phyloP scores from a whole-genome alignment of 1,140 invertebrate genomes.

The Trichonephila clavipes region DNA sequence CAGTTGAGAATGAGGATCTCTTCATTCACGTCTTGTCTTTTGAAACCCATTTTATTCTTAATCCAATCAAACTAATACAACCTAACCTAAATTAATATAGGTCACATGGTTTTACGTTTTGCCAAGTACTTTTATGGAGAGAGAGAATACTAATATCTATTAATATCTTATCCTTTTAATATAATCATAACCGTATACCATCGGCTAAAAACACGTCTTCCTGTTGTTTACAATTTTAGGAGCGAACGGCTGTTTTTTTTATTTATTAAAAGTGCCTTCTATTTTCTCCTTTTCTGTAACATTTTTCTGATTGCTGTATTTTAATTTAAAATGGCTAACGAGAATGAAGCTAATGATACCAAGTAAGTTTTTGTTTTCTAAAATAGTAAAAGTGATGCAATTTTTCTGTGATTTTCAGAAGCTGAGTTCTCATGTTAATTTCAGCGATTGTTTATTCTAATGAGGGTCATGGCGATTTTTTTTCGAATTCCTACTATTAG shows the following conservation, averaged over 20 bases:
- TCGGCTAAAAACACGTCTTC: slow-evolving; percentile 5
- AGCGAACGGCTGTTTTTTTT: neutral
- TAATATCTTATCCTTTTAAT: neutral
- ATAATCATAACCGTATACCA: neutral
- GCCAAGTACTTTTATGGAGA: neutral
- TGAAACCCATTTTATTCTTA: no score
- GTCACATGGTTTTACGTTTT: neutral
- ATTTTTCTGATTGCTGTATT: neutral
- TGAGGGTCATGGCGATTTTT: no score
- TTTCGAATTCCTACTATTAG: no score
- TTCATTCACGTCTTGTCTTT: no score
- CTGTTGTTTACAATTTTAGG: neutral
- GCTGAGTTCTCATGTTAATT: no score
- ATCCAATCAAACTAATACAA: neutral
- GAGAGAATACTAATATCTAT: neutral
- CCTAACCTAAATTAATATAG: neutral
- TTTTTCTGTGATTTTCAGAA: neutral
- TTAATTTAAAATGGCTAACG: neutral
- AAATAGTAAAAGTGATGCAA: neutral
- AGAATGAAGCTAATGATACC: neutral
- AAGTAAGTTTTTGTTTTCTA: neutral
- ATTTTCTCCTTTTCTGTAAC: neutral
- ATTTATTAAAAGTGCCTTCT: neutral
- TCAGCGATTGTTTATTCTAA: no score
- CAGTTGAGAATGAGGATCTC: no score